Evolutionary conservation across 2,888 invertebrate genomes (phyloP).

Genomic region (Camponotus fellah): DNA sequence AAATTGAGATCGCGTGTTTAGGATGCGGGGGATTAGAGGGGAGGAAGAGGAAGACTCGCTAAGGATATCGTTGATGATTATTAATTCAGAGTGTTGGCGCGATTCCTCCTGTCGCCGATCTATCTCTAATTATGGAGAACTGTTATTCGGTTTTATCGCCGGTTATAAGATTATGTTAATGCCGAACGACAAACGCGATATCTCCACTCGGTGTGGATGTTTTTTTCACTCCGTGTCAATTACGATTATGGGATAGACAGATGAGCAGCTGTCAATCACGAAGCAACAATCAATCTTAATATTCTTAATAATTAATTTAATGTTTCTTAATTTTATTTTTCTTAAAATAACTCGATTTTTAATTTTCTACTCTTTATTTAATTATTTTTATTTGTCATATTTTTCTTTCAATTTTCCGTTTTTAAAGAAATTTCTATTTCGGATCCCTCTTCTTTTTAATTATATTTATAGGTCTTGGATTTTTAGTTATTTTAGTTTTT

Average conservation of each 20-base stretch:
- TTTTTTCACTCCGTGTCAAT: conserved; percentile 14
- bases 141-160: neutral
- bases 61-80: conserved; percentile 45
- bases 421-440: too few species aligned
- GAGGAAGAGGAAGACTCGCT: conserved; percentile 28
- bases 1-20: conserved; percentile 56
- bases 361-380: too few species aligned
- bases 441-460: too few species aligned
- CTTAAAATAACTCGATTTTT: too few species aligned
- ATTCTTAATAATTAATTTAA: too few species aligned
- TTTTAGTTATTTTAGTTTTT: too few species aligned
- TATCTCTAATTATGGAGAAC: conserved; percentile 30
- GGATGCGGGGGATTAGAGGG: conserved; percentile 43
- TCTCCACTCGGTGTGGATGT: neutral
- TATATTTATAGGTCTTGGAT: too few species aligned
- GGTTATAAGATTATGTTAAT: conserved; percentile 42
- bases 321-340: too few species aligned
- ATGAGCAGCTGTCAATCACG: conserved; percentile 3
- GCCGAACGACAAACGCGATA: neutral
- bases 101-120: conserved; percentile 20
- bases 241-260: neutral
- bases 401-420: too few species aligned
- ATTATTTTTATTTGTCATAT: too few species aligned
- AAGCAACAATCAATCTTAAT: neutral
- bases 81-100: conserved; percentile 25